These are phyloP conservation scores for Morinoia aosen DNA, from an alignment of 2,888 invertebrate genomes.

Conservation along the genomic window DNA sequence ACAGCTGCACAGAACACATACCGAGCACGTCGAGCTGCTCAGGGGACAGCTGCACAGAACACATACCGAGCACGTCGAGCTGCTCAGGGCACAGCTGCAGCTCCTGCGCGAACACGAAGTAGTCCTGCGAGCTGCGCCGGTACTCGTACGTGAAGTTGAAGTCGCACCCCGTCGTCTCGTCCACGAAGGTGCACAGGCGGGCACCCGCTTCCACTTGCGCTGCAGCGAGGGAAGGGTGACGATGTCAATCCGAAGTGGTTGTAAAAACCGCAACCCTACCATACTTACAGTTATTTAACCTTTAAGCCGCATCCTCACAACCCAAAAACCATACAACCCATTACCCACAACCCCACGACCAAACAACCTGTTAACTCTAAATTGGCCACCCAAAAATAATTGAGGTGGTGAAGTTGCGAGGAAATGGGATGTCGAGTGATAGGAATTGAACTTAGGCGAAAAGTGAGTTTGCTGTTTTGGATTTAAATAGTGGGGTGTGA, in stretches of 20 bases:
- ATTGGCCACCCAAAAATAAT: too few relatives aligned
- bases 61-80: constrained; percentile 73
- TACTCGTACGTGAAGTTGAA: constrained; percentile 62
- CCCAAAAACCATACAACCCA: too few relatives aligned
- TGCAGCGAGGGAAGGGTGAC: neutral
- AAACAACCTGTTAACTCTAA: too few relatives aligned
- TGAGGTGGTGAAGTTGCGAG: too few relatives aligned
- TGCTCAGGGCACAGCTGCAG: constrained; percentile 88
- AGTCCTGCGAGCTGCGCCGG: neutral
- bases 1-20: neutral
- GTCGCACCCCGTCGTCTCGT: constrained; percentile 58
- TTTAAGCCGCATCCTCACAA: neutral
- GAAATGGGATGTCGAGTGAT: too few relatives aligned
- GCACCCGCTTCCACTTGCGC: constrained; percentile 7
- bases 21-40: neutral
- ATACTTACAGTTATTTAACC: neutral
- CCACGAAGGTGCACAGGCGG: constrained; percentile 58
- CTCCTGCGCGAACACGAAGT: constrained; percentile 63
- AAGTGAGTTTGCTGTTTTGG: too few relatives aligned
- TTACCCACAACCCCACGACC: too few relatives aligned
- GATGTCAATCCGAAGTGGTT: neutral
- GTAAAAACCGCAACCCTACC: neutral
- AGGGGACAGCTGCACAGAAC: neutral
- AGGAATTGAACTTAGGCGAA: too few relatives aligned
- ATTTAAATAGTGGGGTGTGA: too few relatives aligned